phyloP scores from a whole-genome alignment of 2,797 vertebrate species.

The Sebastes nivosus region DNA sequence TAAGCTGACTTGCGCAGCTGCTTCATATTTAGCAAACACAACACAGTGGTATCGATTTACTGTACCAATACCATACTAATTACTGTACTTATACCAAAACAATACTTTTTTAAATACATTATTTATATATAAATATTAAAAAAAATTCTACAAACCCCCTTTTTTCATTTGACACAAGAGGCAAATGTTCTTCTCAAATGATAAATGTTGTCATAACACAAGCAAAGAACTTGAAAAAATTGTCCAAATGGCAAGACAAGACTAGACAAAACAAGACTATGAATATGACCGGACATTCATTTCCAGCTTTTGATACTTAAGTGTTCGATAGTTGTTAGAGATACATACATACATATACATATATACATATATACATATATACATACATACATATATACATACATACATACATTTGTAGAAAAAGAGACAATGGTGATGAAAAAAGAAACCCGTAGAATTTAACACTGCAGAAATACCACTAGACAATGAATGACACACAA shows the following conservation, averaged over 20 bases:
- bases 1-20: neutral
- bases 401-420: neutral
- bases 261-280: neutral
- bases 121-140: neutral
- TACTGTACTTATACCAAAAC: neutral
- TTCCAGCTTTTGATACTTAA: neutral
- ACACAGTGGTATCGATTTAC: neutral
- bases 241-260: too few species aligned
- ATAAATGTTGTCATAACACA: neutral
- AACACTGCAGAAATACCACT: neutral
- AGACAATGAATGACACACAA: neutral
- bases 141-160: neutral
- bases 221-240: neutral
- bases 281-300: neutral
- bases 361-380: too few species aligned
- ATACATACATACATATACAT: too few species aligned
- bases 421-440: neutral
- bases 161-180: neutral
- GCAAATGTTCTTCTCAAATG: neutral
- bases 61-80: neutral
- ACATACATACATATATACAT: too few species aligned
- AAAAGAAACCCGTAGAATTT: neutral
- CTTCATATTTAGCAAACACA: neutral
- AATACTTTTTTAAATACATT: neutral
- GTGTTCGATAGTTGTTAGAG: neutral